These are phyloP conservation scores for Exocentrus adspersus DNA, from an alignment of 2,888 invertebrate genomes.

Conservation along the genomic window DNA sequence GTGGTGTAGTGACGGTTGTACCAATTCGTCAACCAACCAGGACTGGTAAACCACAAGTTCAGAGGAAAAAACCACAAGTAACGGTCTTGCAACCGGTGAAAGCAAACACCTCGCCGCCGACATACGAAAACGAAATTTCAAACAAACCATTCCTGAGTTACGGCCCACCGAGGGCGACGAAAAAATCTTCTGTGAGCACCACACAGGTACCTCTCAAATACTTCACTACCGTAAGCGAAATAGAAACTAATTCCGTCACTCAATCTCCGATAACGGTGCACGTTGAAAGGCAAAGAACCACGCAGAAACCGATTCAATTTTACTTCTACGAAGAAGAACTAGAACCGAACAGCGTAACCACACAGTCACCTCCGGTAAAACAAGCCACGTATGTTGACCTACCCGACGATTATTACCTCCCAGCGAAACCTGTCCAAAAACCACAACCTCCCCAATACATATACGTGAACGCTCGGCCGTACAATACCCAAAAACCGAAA, in stretches of 20 bases:
- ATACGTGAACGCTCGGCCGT: conserved; percentile 55
- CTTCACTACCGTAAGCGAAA: conserved; percentile 68
- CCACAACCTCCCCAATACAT: conserved; percentile 52
- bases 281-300: conserved; percentile 32
- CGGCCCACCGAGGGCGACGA: conserved; percentile 57
- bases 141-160: conserved; percentile 67
- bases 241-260: conserved; percentile 67
- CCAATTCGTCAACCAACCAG: conserved; percentile 51
- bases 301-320: conserved; percentile 68
- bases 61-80: conserved; percentile 49
- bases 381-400: conserved; percentile 38
- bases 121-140: conserved; percentile 60
- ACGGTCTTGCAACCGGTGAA: conserved; percentile 60
- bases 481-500: conserved; percentile 53
- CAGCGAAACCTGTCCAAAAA: conserved; percentile 43
- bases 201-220: conserved; percentile 73
- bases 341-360: conserved; percentile 42
- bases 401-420: conserved; percentile 49
- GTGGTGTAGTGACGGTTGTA: conserved; percentile 62
- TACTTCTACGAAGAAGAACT: conserved; percentile 73
- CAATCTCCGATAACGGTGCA: conserved; percentile 53
- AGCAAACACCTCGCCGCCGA: conserved; percentile 55
- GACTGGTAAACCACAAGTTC: conserved; percentile 30
- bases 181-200: conserved; percentile 64
- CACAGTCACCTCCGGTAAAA: conserved; percentile 37